phyloP scores from a whole-genome alignment of 2,113 vertebrate genomes.

The Ellobius talpinus region DNA sequence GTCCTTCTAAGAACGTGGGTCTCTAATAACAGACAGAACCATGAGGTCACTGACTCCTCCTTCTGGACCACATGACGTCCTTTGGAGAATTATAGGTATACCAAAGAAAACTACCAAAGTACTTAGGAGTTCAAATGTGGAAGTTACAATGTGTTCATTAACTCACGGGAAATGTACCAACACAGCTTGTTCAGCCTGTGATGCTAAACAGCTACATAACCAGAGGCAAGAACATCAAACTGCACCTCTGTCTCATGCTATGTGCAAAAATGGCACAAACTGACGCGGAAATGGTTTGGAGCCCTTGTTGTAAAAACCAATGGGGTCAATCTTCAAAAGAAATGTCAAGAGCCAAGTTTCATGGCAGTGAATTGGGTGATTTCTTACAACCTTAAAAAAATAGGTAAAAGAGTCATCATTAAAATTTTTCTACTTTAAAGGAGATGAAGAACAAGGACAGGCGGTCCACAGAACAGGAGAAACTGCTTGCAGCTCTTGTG shows the following conservation, averaged over 20 bases:
- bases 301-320: neutral
- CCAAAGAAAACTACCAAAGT: slow-evolving; percentile 3
- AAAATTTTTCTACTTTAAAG: neutral
- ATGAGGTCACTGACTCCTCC: slow-evolving; percentile 33
- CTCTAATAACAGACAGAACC: neutral
- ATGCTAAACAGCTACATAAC: neutral
- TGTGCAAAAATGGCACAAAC: neutral
- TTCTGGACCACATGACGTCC: neutral
- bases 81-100: slow-evolving; percentile 4
- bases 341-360: neutral
- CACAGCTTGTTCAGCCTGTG: slow-evolving; percentile 41
- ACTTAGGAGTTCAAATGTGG: neutral
- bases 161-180: neutral
- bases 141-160: slow-evolving; percentile 35
- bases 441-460: neutral
- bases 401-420: neutral
- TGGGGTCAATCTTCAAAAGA: neutral
- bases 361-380: neutral
- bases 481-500: neutral
- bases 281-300: neutral
- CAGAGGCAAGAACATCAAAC: neutral
- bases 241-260: neutral
- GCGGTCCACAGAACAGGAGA: neutral
- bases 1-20: neutral
- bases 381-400: slow-evolving; percentile 3